Evolutionary conservation across 2,888 invertebrate species (phyloP).

Genomic region (Euclidia mi): DNA sequence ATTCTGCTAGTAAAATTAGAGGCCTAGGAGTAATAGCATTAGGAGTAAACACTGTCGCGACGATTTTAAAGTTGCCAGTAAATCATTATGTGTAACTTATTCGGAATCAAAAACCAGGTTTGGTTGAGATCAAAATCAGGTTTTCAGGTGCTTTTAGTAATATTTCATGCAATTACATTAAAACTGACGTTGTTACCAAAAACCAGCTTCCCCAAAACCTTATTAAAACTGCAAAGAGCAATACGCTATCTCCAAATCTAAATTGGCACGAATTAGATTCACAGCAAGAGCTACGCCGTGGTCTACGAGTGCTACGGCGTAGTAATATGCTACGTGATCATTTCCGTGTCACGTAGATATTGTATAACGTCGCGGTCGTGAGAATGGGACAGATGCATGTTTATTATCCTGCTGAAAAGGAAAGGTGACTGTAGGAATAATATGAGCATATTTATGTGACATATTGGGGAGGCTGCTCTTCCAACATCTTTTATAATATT

Average conservation of each 20-base stretch:
- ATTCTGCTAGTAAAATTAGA: no score
- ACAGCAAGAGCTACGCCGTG: constrained; percentile 39
- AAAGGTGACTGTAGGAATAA: constrained; percentile 15
- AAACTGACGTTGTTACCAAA: background rate
- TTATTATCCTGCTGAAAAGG: constrained; percentile 31
- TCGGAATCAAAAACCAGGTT: no score
- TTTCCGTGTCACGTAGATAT: constrained; percentile 35
- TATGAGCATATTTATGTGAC: no score
- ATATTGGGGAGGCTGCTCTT: no score
- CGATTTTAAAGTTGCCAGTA: no score
- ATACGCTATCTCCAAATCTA: constrained; percentile 32
- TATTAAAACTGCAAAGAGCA: constrained; percentile 38
- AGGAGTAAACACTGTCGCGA: no score
- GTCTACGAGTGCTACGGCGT: constrained; percentile 36
- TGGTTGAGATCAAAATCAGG: no score
- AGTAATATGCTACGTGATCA: constrained; percentile 53
- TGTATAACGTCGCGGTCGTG: constrained; percentile 22
- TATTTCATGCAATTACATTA: no score
- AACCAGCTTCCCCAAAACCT: background rate
- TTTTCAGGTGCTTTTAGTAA: no score
- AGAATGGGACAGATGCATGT: constrained; percentile 41
- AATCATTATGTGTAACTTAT: no score
- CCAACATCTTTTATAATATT: no score
- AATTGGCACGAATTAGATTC: constrained; percentile 38
- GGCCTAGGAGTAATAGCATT: no score